Evolutionary conservation across 2,888 invertebrate species (phyloP).

Genomic region (Amiota minor): DNA sequence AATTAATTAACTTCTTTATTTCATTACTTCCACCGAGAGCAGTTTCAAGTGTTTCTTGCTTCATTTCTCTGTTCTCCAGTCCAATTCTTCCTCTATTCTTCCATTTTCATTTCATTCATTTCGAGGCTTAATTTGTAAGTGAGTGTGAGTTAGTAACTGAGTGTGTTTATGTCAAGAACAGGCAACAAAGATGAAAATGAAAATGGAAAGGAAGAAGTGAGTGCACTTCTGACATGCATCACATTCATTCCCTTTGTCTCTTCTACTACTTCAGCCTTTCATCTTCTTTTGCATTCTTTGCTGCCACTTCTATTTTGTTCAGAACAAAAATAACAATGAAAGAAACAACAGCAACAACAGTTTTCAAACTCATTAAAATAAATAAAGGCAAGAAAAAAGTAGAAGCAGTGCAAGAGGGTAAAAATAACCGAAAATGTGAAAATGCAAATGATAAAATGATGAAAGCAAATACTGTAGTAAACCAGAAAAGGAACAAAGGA

Average conservation of each 20-base stretch:
- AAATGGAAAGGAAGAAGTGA: background rate
- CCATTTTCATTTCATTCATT: too few relatives aligned
- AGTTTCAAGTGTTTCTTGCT: too few relatives aligned
- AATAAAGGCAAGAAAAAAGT: slow-evolving; percentile 24
- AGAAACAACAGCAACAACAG: background rate
- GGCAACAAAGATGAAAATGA: background rate
- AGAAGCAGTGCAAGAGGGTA: slow-evolving; percentile 58
- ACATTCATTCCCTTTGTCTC: background rate
- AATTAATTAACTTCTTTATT: too few relatives aligned
- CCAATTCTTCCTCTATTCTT: too few relatives aligned
- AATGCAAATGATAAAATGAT: slow-evolving; percentile 24
- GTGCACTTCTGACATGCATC: slow-evolving; percentile 3
- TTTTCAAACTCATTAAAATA: slow-evolving; percentile 26
- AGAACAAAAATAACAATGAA: background rate
- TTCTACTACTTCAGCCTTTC: background rate
- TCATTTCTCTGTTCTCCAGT: too few relatives aligned
- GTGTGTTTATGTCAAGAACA: too few relatives aligned
- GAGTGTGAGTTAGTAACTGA: too few relatives aligned
- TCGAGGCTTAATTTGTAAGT: too few relatives aligned
- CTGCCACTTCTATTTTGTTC: background rate
- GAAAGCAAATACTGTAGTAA: slow-evolving; percentile 6
- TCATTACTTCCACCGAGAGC: too few relatives aligned
- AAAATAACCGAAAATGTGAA: slow-evolving; percentile 47
- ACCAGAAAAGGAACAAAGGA: slow-evolving; percentile 13
- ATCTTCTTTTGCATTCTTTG: background rate